Evolutionary conservation across 2,797 vertebrate genomes (phyloP), one percentile per base, ranked within the genome.

Genomic region (Fratercula arctica): DNA sequence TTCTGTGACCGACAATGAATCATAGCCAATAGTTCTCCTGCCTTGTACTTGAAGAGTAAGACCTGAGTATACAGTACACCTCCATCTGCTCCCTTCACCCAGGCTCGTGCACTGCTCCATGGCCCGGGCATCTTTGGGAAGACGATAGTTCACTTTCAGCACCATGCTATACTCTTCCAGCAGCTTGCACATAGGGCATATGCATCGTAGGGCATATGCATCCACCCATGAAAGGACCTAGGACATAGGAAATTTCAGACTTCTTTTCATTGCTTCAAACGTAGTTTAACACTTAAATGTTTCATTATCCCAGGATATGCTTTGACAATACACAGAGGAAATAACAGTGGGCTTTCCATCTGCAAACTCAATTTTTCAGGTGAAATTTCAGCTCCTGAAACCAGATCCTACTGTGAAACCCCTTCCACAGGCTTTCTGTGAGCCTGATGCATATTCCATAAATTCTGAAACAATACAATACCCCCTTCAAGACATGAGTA

Each of bases 321-420:
- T 81, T 79, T 76, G 67, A 86, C 28, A 5, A 60, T 37, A 59
- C 21, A 35, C 35, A 90, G 59, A 89, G 91, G 76, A 93, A 90
- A 45, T 67, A 88, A 76, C 2, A 1, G 39, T 25, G 12, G 13
- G 31, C 16, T 86, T 94, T 93, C 57, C 0, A 0, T 77, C 90
- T 93, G 89, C 50, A 90, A 94, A 90, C 9, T 81, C n/a, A 6
- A 80, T 76, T 92, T 89, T 90, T 70, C 54, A 70, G 37, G 63
- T 86, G 63, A 96, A 92, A 95, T 96, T 88, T 91, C 79, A 93
- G 45, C 69, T 80, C 90, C 74, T 90, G 93, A 96, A 97, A 95
- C 39, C 59, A 90, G 89, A 96, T 84, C 73, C 43, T 84, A 6
- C 26, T 79, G 59, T 82, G 39, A 90, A 84, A 91, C 10, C 69